Base-by-base conservation (phyloP, 2,888 invertebrate genomes). In the Acronicta psi region DNA sequence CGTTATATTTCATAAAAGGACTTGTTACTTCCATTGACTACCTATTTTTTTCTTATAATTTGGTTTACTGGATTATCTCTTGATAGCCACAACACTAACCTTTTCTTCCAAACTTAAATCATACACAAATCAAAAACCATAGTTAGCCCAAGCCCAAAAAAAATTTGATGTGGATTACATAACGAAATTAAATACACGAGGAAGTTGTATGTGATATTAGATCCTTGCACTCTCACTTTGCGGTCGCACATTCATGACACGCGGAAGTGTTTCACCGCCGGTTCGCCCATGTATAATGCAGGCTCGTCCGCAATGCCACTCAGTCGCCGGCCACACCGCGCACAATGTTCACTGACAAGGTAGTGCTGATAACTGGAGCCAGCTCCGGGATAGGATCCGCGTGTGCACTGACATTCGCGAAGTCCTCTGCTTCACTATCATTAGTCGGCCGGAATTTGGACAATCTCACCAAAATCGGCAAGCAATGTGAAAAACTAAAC, bases 351-450 rank as follows among this genome's bases (percentile, higher is more conserved):
- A 73, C 72, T 16, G 75, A 85, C 46, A 91, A 91, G 87, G 91
- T 92, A 34, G 87, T 92, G 20, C 62, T 92, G 44, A 80, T 92
- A 46, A 92, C 92, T 2, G 92, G 92, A 4, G 91, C 90, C 10
- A 91, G 91, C 65, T 85, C 91, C 2, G 93, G 93, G 2, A 91
- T 93, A 41, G 93, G 93, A 16, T 88, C 91, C 4, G 81, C 85
- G 11, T 87, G 87, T 58, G 90, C 93, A 1, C 4, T 86, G 11
- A 70, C 73, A 36, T 91, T 93, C 51, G 90, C 92, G 0, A 82
- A 84, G 47, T 72, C 75, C 42, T 82, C 83, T 14, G 91, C 92
- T 9, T 77, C 80, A 37, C 77, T 92, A 1, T 74, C 82, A 0
- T 65, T 92, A 29, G 83, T 89, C 10, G 92, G 88, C 17, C 82